Percentiles rank a stretch among this genome's conserved stretches.
These are phyloP conservation scores for Coenobita brevimanus DNA, from an alignment of 1,140 invertebrate species.

Conservation along the genomic window DNA sequence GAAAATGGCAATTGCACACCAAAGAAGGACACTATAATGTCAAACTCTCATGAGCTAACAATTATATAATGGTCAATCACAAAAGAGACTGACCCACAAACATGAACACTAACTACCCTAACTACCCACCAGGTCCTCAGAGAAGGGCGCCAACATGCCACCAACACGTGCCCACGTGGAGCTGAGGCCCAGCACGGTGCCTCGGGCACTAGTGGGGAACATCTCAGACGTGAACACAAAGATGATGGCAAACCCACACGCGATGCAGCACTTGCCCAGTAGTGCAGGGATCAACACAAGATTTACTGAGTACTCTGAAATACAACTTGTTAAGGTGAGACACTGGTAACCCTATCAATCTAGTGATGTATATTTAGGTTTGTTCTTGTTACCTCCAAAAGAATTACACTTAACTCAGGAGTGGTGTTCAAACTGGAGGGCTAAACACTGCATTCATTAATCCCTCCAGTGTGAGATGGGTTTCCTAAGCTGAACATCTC, in stretches of 20 bases:
- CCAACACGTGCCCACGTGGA: slow-evolving; percentile 47
- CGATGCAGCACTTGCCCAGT: slow-evolving; percentile 68
- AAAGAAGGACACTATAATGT: too few species aligned
- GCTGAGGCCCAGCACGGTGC: slow-evolving; percentile 44
- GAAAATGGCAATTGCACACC: too few species aligned
- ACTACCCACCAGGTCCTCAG: slow-evolving; percentile 29
- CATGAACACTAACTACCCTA: too few species aligned
- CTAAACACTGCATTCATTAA: too few species aligned
- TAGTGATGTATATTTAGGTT: neutral
- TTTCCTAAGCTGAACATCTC: too few species aligned
- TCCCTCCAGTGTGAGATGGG: too few species aligned
- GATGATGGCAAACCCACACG: slow-evolving; percentile 70
- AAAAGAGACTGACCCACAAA: too few species aligned
- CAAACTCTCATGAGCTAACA: too few species aligned
- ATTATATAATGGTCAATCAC: too few species aligned
- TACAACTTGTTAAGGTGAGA: neutral
- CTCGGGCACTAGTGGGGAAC: slow-evolving; percentile 73
- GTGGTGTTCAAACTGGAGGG: too few species aligned
- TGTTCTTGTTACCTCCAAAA: neutral
- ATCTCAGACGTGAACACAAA: slow-evolving; percentile 74
- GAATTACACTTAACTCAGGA: too few species aligned
- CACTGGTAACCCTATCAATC: neutral
- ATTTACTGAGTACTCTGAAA: slow-evolving; percentile 33
- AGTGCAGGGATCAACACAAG: slow-evolving; percentile 46
- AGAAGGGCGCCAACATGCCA: slow-evolving; percentile 53